These are phyloP conservation scores for Ciconia nigra DNA, from an alignment of 2,797 vertebrate genomes.

Conservation along the genomic window DNA sequence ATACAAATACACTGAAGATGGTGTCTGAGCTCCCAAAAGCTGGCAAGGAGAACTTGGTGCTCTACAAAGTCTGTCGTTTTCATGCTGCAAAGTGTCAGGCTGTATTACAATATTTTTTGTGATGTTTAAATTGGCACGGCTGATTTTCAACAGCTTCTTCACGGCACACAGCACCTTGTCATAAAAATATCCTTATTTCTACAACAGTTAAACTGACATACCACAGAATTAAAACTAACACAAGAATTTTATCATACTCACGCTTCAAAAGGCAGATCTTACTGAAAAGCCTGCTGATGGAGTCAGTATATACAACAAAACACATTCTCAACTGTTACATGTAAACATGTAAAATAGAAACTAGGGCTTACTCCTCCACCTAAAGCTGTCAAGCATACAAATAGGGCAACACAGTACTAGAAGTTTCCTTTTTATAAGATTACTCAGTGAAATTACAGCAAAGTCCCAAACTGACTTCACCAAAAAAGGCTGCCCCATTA, in stretches of 20 bases:
- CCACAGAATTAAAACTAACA: constrained; percentile 3
- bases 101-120: background rate
- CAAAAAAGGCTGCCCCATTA: background rate
- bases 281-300: background rate
- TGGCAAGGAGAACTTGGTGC: background rate
- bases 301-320: background rate
- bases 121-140: constrained; percentile 24
- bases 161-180: constrained; percentile 31
- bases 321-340: background rate
- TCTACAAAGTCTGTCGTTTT: background rate
- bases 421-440: background rate
- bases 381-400: background rate
- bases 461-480: background rate
- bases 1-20: background rate
- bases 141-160: constrained; percentile 47
- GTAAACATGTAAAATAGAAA: background rate
- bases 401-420: background rate
- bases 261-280: background rate
- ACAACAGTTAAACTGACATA: constrained; percentile 3
- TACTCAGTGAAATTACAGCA: background rate
- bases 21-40: background rate
- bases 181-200: constrained; percentile 18
- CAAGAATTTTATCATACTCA: background rate
- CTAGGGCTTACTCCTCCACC: background rate
- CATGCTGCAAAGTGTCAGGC: constrained; percentile 21